These are phyloP conservation scores for Nycteola revayana DNA, from an alignment of 2,888 invertebrate species.

Conservation along the genomic window DNA sequence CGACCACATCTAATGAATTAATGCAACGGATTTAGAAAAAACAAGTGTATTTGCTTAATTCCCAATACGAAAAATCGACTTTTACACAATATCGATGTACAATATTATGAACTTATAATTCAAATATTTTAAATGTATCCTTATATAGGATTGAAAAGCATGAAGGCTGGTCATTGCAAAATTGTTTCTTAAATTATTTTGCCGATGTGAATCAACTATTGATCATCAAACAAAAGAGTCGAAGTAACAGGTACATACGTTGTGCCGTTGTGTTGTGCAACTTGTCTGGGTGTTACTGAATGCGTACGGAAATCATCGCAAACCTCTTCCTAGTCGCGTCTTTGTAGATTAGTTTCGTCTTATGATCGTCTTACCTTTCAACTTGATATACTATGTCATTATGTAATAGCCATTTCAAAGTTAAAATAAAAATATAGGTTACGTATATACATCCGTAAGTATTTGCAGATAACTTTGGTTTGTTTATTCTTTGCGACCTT, in stretches of 20 bases:
- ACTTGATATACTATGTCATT: slow-evolving; percentile 32
- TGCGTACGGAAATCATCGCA: slow-evolving; percentile 57
- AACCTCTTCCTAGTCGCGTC: slow-evolving; percentile 55
- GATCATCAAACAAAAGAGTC: slow-evolving; percentile 47
- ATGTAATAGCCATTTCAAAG: slow-evolving; percentile 29
- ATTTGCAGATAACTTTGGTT: slow-evolving; percentile 1
- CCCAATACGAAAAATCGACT: too few species aligned
- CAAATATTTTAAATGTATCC: too few species aligned
- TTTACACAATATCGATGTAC: too few species aligned
- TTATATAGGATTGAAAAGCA: too few species aligned
- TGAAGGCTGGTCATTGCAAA: too few species aligned
- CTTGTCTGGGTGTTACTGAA: slow-evolving; percentile 51
- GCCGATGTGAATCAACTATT: slow-evolving; percentile 35
- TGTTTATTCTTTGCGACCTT: not conserved
- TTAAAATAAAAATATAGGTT: too few species aligned
- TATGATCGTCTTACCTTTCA: slow-evolving; percentile 41
- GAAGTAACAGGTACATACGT: slow-evolving; percentile 36
- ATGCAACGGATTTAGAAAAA: too few species aligned
- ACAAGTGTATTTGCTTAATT: too few species aligned
- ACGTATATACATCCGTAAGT: too few species aligned
- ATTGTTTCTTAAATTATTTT: slow-evolving; percentile 43
- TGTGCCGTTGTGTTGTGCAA: slow-evolving; percentile 48
- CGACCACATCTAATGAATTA: too few species aligned
- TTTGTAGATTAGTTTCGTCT: slow-evolving; percentile 42
- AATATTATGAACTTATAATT: too few species aligned